Evolutionary conservation across 2,888 invertebrate genomes (phyloP), one percentile per base, ranked within the genome.

Genomic region (Dione vanillae): DNA sequence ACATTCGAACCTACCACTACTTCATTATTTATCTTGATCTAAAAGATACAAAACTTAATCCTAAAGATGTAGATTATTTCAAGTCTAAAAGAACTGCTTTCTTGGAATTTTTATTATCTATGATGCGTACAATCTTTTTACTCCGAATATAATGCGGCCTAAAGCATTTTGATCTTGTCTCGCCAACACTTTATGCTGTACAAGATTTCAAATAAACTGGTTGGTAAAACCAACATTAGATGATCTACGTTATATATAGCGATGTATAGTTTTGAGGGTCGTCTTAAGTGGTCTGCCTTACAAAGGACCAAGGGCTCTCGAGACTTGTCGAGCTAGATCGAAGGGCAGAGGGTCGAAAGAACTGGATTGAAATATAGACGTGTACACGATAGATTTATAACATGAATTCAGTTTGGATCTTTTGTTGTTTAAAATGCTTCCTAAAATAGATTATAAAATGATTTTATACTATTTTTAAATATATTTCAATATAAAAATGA

Each of bases 291-390:
- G 89, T 73, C 79, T 82, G 83, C 81, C 81, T 84, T 83, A 88
- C 88, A 90, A 90, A 88, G 80, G 79, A 80, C 82, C 80, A 84
- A 89, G 89, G 86, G 85, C 84, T 82, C 87, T 88, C 84, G 79
- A 82, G 86, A 86, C 83, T 82, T 83, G 87, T 86, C 82, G 85
- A 83, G 87, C 88, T 90, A 90, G 89, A 84, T 79, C 83, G 87
- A 90, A 91, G 90, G 91, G 86, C 90, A 85, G 82, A 84, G 87
- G 90, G 91, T 87, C 89, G 86, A 75, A 78, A 75, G 79, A 88
- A 89, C 90, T 83, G 89, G 90, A 89, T 87, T 85, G 79, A 75
- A 78, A 74, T 76, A 76, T 77, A 76, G 69, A 74, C 68, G 54
- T 70, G 64, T 67, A 52, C 59, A 62, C 16, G 69, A 65, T 56